phyloP scores from a whole-genome alignment of 2,888 invertebrate species.

The Brenthis daphne region DNA sequence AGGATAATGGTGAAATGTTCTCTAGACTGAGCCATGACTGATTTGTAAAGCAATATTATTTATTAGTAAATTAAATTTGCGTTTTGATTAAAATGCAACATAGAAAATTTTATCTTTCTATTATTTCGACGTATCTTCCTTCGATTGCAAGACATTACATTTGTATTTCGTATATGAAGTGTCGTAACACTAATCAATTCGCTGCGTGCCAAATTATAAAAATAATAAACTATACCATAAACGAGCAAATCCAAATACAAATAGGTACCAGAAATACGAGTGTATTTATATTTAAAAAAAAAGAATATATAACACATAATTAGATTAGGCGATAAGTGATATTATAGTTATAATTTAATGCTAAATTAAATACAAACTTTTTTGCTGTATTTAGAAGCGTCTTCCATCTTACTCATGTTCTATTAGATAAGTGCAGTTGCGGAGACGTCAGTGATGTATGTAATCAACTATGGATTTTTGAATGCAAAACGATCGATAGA shows the following conservation, averaged over 20 bases:
- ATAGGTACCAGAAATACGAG: slow-evolving; percentile 61
- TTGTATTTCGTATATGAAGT: slow-evolving; percentile 30
- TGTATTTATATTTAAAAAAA: slow-evolving; percentile 59
- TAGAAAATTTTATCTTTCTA: slow-evolving; percentile 29
- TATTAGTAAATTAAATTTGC: slow-evolving; percentile 65
- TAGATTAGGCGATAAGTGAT: slow-evolving; percentile 75
- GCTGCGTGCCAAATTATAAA: slow-evolving; percentile 71
- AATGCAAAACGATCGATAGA: background rate
- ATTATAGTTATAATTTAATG: slow-evolving; percentile 68
- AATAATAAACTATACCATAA: slow-evolving; percentile 50
- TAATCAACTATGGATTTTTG: slow-evolving; percentile 1
- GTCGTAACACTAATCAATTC: slow-evolving; percentile 25
- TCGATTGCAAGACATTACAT: slow-evolving; percentile 39
- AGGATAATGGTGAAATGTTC: slow-evolving; percentile 38
- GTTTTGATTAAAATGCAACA: slow-evolving; percentile 45
- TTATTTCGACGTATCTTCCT: slow-evolving; percentile 17
- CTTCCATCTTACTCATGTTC: slow-evolving; percentile 79
- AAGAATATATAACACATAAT: slow-evolving; percentile 63
- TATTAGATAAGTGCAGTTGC: slow-evolving; percentile 60
- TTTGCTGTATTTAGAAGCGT: slow-evolving; percentile 81
- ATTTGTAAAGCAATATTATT: slow-evolving; percentile 80
- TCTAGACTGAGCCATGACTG: slow-evolving; percentile 79
- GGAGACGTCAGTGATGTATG: slow-evolving; percentile 38
- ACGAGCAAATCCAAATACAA: slow-evolving; percentile 59
- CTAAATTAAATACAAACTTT: slow-evolving; percentile 74